Evolutionary conservation across 2,888 invertebrate species (phyloP), one percentile per base, ranked within the genome.

Genomic region (Ectemnius cavifrons): DNA sequence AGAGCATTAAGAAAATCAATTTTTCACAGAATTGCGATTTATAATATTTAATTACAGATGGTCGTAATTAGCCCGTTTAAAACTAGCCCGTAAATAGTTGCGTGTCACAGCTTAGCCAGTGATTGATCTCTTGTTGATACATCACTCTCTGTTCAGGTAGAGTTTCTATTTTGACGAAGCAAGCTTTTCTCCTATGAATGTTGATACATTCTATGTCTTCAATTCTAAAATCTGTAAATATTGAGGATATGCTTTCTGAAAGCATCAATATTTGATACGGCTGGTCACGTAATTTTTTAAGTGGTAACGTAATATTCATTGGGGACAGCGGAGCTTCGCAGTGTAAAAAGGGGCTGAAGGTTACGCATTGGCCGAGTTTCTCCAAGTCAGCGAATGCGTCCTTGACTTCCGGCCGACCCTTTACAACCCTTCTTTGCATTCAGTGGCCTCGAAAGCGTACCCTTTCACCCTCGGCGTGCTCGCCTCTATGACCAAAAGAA

Each of bases 361-460:
- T 37, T 37, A 37, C 52, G 60, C 66, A 62, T 60, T 83, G 82
- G 82, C 84, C 84, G 82, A 83, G 79, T 83, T 83, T 84, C 75
- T 72, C 70, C 74, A 76, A 83, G 82, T 84, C 82, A 83, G 78
- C 65, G 80, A 83, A 67, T 81, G 77, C 82, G 87, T 87, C 88
- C 87, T 87, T 87, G 87, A 87, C 87, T 87, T 87, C 86, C 87
- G 87, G 83, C 76, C 80, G 83, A 80, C 80, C 87, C 83, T 83
- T 81, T 80, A 79, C 84, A 87, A 87, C 87, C 87, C 87, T 88
- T 87, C 88, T 84, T 85, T 85, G 80, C 85, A 85, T 86, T 83
- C 84, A 84, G 80, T 84, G 85, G 84, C 79, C 83, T 78, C 84
- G 78, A 79, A 80, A 85, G 80, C 79, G 76, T 80, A 84, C 84